Conservation (phyloP, 1,140 invertebrate species). For the Phthorimaea operculella region DNA sequence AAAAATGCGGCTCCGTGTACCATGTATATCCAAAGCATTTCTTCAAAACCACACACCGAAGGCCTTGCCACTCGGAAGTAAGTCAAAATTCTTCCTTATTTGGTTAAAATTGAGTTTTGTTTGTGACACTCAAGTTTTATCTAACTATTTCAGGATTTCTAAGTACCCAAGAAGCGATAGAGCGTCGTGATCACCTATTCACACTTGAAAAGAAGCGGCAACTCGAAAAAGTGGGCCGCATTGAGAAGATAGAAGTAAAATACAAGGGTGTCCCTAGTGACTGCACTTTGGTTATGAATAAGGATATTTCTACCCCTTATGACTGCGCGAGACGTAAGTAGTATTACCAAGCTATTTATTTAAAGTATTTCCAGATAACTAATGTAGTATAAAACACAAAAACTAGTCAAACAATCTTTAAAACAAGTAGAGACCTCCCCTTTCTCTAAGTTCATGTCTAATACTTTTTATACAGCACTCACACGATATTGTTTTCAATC, state of each 20-base stretch:
- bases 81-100: slow-evolving; percentile 2
- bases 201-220: slow-evolving; percentile 82
- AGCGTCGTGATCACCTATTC: slow-evolving; percentile 78
- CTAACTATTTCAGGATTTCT: slow-evolving; percentile 45
- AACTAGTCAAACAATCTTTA: too few species aligned
- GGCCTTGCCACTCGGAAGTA: slow-evolving; percentile 15
- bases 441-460: too few species aligned
- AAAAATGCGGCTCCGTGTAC: slow-evolving; percentile 27
- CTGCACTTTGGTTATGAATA: slow-evolving; percentile 89
- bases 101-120: not conserved
- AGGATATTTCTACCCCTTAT: slow-evolving; percentile 89
- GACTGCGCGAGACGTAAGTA: slow-evolving; percentile 90
- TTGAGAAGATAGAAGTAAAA: slow-evolving; percentile 92
- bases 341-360: not conserved
- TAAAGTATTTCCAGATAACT: too few species aligned
- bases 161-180: slow-evolving; percentile 52
- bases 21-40: slow-evolving; percentile 15
- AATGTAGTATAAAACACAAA: too few species aligned
- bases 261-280: slow-evolving; percentile 81
- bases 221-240: slow-evolving; percentile 75
- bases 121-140: not conserved
- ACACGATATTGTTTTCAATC: too few species aligned
- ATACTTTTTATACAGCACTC: too few species aligned
- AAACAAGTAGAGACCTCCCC: too few species aligned
- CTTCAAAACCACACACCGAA: slow-evolving; percentile 14